phyloP scores from a whole-genome alignment of 2,797 vertebrate genomes.

The Smutsia gigantea region DNA sequence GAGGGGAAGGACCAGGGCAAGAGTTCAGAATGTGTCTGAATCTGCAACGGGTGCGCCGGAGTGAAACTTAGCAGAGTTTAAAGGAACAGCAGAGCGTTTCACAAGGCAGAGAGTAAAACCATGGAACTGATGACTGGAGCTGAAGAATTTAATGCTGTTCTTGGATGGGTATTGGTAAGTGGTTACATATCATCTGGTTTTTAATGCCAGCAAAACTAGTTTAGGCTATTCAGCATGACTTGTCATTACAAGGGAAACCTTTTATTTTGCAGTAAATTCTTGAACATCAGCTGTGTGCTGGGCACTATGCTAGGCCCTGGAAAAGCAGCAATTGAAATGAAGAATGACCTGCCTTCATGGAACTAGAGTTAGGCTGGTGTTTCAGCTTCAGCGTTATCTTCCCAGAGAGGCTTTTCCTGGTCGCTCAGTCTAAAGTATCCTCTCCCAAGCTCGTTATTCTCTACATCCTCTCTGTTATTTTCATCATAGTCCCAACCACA shows the following conservation, averaged over 20 bases:
- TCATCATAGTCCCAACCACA: background rate
- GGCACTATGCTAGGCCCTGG: background rate
- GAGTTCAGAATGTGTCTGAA: background rate
- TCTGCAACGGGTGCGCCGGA: background rate
- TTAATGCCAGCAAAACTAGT: background rate
- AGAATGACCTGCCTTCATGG: background rate
- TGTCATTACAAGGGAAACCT: background rate
- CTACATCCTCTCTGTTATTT: background rate
- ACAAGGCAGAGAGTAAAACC: background rate
- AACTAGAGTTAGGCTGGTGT: background rate
- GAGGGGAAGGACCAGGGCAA: background rate
- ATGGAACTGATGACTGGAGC: background rate
- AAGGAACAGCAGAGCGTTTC: background rate
- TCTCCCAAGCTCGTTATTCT: background rate
- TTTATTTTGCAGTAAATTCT: background rate
- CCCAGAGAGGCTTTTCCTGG: background rate
- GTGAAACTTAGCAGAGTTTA: background rate
- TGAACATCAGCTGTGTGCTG: background rate
- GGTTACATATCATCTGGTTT: background rate
- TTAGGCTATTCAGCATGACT: background rate
- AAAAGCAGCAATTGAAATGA: background rate
- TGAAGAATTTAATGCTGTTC: background rate
- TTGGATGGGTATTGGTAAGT: background rate
- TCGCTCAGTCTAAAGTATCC: background rate
- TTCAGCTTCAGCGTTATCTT: background rate